Conservation (phyloP, 2,113 vertebrate species). For the Dunckerocampus dactyliophorus region DNA sequence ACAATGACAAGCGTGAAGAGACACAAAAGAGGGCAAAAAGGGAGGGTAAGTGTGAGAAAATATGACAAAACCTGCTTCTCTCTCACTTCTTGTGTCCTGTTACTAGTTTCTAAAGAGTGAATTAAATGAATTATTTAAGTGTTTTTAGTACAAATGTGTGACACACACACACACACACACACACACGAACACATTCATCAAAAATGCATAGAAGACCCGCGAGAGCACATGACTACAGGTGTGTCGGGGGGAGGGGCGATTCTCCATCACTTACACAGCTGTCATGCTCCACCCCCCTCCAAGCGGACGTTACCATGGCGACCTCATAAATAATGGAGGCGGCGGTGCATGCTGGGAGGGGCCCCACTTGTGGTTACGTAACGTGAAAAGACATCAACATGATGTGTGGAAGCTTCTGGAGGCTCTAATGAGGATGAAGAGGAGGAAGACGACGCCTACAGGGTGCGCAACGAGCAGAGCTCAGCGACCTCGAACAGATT, state of each 20-base stretch:
- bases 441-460: too few relatives aligned
- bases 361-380: slow-evolving; percentile 16
- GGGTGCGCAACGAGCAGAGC: too few relatives aligned
- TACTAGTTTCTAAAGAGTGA: neutral
- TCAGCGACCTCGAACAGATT: too few relatives aligned
- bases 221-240: slow-evolving; percentile 18
- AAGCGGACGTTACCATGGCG: slow-evolving; percentile 19
- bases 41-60: neutral
- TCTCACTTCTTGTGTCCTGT: neutral
- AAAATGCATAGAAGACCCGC: slow-evolving; percentile 18
- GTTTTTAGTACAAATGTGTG: too few relatives aligned
- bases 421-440: too few relatives aligned
- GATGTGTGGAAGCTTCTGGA: neutral
- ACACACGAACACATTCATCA: neutral
- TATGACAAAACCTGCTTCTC: neutral
- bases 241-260: slow-evolving; percentile 1
- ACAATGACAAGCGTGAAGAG: neutral
- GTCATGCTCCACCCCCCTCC: slow-evolving; percentile 32
- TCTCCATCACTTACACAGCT: slow-evolving; percentile 30
- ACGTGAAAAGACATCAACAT: slow-evolving; percentile 5
- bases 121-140: neutral
- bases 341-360: slow-evolving; percentile 40
- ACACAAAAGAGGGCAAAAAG: neutral
- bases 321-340: slow-evolving; percentile 55
- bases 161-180: neutral